Evolutionary conservation across 2,113 vertebrate species (phyloP), one percentile per base, ranked within the genome.

Genomic region (Reinhardtius hippoglossoides): DNA sequence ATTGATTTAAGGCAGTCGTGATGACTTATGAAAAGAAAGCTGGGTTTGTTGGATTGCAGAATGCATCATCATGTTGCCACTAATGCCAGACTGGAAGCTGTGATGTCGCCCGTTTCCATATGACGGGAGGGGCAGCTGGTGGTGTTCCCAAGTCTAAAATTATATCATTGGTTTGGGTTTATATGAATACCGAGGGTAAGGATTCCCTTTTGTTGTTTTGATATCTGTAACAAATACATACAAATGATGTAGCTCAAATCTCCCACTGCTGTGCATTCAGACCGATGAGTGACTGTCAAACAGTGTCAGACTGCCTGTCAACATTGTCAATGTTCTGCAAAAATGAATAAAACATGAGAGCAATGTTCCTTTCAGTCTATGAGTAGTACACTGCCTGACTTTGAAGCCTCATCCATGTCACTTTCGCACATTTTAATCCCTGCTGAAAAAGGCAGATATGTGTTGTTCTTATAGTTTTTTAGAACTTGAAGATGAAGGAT

Each of bases 21-120:
- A 67, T 74, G 74, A 75, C 63, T 67, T 78, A 4, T 66, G 74
- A 80, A 59, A 71, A 70, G 27, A 67, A 37, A 74, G 67, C 44
- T 18, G 14, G 55, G 58, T 37, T 71, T 62, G 76, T 71, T 67
- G 64, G 70, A 71, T 71, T 3, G 31, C 37, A 61, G 66, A 81
- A 67, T 52, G 80, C 80, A 76, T 61, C 62, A 76, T 82, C 64
- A 40, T 63, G 67, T 59, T 63, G 79, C 76, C 84, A 73, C 84
- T 78, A 74, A 87, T 73, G 64, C 61, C 74, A 80, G 73, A 78
- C 9, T 72, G 55, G 73, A 77, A 55, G 76, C 13, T 72, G 59
- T 50, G 81, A 31, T 77, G 62, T 66, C 62, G 18, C 46, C 71
- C 13, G 16, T 77, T 84, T 83, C 66, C 79, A 85, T 72, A 60